Percentiles rank a stretch among this genome's conserved stretches.
Evolutionary conservation across 1,140 invertebrate species (phyloP).

Genomic region (Brachionus sp.): DNA sequence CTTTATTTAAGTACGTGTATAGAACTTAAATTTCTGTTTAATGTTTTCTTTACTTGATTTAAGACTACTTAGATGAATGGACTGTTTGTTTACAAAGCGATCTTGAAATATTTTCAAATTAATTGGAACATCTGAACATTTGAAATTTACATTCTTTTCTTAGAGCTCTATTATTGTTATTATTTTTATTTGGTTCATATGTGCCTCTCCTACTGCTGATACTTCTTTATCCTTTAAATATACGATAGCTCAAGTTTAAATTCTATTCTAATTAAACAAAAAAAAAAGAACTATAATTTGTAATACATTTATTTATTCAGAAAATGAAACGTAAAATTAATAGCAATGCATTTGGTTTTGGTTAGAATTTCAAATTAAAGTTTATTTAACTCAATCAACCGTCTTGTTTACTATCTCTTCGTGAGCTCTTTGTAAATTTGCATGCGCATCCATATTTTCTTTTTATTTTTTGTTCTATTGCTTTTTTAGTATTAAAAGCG

Average conservation of each 20-base stretch:
- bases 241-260: background rate
- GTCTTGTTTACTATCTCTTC: constrained; percentile 20
- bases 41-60: constrained; percentile 20
- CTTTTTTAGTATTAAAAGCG: background rate
- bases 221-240: background rate
- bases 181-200: background rate
- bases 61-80: background rate
- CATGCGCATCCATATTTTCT: background rate
- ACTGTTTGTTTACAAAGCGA: constrained; percentile 7
- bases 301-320: constrained; percentile 10
- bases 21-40: background rate
- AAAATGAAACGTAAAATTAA: constrained; percentile 34
- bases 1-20: background rate
- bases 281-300: constrained; percentile 18
- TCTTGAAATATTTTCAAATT: constrained; percentile 30
- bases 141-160: constrained; percentile 7
- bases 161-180: background rate
- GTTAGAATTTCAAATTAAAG: constrained; percentile 33
- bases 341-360: constrained; percentile 28
- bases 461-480: background rate
- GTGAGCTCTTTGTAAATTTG: background rate
- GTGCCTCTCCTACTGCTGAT: constrained; percentile 11
- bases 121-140: constrained; percentile 33
- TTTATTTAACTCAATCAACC: constrained; percentile 40
- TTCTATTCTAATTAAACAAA: background rate